A percentile compares a stretch with the other conserved stretches of the same genome.
These are phyloP conservation scores for Salpingus planirostris DNA, from an alignment of 2,888 invertebrate genomes.

Conservation along the genomic window DNA sequence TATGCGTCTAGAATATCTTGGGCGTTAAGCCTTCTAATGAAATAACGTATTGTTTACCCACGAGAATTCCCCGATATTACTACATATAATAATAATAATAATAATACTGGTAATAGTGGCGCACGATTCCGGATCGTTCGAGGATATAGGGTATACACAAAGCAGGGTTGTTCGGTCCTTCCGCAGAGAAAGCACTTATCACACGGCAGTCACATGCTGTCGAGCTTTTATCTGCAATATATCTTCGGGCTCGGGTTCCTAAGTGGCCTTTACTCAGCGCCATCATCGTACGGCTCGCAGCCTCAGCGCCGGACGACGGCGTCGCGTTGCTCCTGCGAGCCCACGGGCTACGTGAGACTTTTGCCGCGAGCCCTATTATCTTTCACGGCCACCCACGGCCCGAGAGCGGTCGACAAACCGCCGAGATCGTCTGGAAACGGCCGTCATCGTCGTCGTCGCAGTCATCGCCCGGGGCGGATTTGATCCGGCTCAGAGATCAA, in stretches of 20 bases:
- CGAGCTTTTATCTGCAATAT: conserved; percentile 17
- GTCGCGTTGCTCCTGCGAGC: conserved; percentile 11
- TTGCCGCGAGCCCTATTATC: conserved; percentile 14
- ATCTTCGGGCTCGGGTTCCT: conserved; percentile 16
- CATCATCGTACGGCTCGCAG: conserved; percentile 9
- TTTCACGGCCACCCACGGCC: conserved; percentile 4
- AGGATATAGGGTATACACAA: conserved; percentile 4
- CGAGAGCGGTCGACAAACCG: no score
- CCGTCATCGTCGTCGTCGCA: no score
- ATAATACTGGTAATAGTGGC: no score
- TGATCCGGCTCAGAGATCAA: no score
- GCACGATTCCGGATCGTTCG: no score
- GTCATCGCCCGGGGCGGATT: no score
- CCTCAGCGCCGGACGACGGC: conserved; percentile 12
- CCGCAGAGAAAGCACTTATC: conserved; percentile 12
- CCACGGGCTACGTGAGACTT: conserved; percentile 16
- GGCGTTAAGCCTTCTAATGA: conserved; percentile 37
- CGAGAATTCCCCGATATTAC: conserved; percentile 17
- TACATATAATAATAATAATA: no score
- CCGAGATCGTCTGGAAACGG: no score
- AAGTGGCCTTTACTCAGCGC: conserved; percentile 17
- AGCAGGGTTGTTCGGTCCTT: conserved; percentile 1
- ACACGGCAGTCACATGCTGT: conserved; percentile 15
- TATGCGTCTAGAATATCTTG: conserved; percentile 39
- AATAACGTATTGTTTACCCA: conserved; percentile 33